Evolutionary conservation across 2,888 invertebrate genomes (phyloP).

Genomic region (Agapetus fuscipes): DNA sequence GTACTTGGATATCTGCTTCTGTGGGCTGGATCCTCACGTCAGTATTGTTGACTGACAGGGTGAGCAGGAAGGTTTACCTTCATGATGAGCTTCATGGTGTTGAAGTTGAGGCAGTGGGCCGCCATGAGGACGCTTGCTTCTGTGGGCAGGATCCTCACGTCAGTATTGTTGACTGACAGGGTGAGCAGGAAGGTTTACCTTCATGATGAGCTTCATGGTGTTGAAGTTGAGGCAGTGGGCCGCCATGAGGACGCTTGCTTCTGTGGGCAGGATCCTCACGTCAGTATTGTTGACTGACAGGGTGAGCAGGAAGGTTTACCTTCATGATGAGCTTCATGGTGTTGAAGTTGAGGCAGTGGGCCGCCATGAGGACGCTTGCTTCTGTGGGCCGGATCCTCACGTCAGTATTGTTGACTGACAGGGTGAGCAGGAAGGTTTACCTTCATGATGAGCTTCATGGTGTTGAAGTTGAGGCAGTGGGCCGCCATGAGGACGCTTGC

Average conservation of each 20-base stretch:
- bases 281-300: too few species aligned
- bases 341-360: slow-evolving; percentile 57
- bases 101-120: slow-evolving; percentile 56
- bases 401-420: too few species aligned
- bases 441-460: slow-evolving; percentile 62
- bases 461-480: slow-evolving; percentile 59
- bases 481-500: slow-evolving; percentile 63
- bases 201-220: slow-evolving; percentile 62
- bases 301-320: too few species aligned
- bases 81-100: slow-evolving; percentile 64
- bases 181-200: too few species aligned
- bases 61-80: too few species aligned
- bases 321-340: slow-evolving; percentile 64
- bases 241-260: slow-evolving; percentile 61
- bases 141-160: slow-evolving; percentile 50
- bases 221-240: slow-evolving; percentile 58
- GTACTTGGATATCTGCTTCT: too few species aligned
- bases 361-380: slow-evolving; percentile 61
- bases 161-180: too few species aligned
- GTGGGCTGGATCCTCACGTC: too few species aligned
- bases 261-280: slow-evolving; percentile 50
- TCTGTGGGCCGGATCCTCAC: slow-evolving; percentile 51
- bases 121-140: slow-evolving; percentile 62
- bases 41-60: too few species aligned
- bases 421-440: too few species aligned